Base-by-base conservation (phyloP, 1,140 invertebrate species). In the Drosophila biarmipes region DNA sequence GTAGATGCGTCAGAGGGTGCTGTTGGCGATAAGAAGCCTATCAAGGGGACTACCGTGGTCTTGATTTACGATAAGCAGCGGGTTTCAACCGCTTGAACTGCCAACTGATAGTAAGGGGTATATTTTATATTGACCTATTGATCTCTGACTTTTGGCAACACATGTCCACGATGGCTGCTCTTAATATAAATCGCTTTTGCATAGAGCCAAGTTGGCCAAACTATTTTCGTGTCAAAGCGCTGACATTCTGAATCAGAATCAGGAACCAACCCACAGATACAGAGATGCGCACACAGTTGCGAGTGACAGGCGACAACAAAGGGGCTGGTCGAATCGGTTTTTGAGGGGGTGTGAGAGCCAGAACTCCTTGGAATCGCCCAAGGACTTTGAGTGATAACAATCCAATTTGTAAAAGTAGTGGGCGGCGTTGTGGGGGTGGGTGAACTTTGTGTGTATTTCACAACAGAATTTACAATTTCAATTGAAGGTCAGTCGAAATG, bases 261-360 rank as follows among this genome's bases (percentile, higher is more conserved):
- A 42, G 35, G 35, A 51, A 31, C 7, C 29, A 34, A 34, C 10
- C 46, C 27, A 46, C 54, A 57, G 10, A 56, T 56, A n/a, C 63
- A 48, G 7, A 48, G 7, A 40, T 7, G 14, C n/a, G n/a, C 37
- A 38, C 37, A 64, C 69, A 78, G 79, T 76, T 86, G 84, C 49
- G 64, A 35, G 62, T 89, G 82, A 87, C 82, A 87, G 59, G 42
- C 62, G 61, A 75, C 82, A 82, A 79, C 66, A 82, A 86, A 82
- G 71, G 82, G 84, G 82, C 82, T 59, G 77, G 69, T 51, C 78
- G 43, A 45, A 43, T 43, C 12, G 24, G 45, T 49, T 27, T 34
- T 31, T 8, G 29, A 2, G 29, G 29, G 7, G 43, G 59, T 29
- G 52, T 34, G 38, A 56, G 35, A 56, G 54, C 49, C 43, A 80